These are phyloP conservation scores for Harpalus rubripes DNA, from an alignment of 2,888 invertebrate species.

Conservation along the genomic window DNA sequence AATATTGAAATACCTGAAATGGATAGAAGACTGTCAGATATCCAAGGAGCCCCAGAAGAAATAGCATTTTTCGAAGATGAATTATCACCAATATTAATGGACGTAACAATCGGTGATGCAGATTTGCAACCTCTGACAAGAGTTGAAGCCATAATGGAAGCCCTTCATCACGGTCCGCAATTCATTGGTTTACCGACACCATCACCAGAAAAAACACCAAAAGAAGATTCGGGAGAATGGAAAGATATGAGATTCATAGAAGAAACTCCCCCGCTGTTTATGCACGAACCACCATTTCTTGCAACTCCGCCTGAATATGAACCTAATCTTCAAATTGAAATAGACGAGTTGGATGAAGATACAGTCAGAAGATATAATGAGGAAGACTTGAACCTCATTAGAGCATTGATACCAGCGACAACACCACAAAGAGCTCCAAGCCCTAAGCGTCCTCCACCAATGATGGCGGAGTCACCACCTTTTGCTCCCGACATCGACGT, in stretches of 20 bases:
- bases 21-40: slow-evolving; percentile 63
- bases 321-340: slow-evolving; percentile 37
- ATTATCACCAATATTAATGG: slow-evolving; percentile 58
- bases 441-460: slow-evolving; percentile 23
- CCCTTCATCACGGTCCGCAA: slow-evolving; percentile 31
- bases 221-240: slow-evolving; percentile 24
- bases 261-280: slow-evolving; percentile 35
- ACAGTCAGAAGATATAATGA: slow-evolving; percentile 30
- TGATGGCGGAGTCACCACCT: slow-evolving; percentile 11
- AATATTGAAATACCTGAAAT: slow-evolving; percentile 51
- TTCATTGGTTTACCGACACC: not conserved
- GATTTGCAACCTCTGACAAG: slow-evolving; percentile 27
- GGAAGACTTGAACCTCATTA: slow-evolving; percentile 57
- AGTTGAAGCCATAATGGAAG: slow-evolving; percentile 32
- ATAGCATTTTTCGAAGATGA: slow-evolving; percentile 67
- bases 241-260: slow-evolving; percentile 38
- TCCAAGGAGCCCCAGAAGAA: slow-evolving; percentile 57
- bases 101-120: slow-evolving; percentile 36
- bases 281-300: slow-evolving; percentile 32
- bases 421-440: slow-evolving; percentile 54
- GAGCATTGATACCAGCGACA: slow-evolving; percentile 47
- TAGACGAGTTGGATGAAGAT: slow-evolving; percentile 45
- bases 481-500: slow-evolving; percentile 37
- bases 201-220: slow-evolving; percentile 15
- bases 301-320: slow-evolving; percentile 51